Conservation (phyloP, 2,797 vertebrate species). For the Podarcis lilfordi region DNA sequence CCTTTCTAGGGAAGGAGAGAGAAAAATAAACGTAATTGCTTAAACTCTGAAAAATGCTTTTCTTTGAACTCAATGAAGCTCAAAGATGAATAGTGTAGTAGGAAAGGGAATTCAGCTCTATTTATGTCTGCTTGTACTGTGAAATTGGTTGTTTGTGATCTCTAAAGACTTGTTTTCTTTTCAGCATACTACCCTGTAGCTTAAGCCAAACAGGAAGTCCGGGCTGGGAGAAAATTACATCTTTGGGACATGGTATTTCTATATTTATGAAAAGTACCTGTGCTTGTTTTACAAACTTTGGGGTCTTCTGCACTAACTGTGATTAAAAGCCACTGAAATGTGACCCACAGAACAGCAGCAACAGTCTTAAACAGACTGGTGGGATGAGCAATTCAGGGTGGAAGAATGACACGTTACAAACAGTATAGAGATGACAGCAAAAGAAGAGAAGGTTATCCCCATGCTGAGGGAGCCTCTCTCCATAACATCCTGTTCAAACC, state of each 20-base stretch:
- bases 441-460: neutral
- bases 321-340: constrained; percentile 38
- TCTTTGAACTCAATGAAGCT: constrained; percentile 79
- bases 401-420: neutral
- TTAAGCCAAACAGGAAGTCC: constrained; percentile 57
- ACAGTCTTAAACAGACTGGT: neutral
- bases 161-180: constrained; percentile 71
- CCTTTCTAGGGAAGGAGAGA: constrained; percentile 70
- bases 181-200: constrained; percentile 47
- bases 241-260: constrained; percentile 26
- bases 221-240: constrained; percentile 43
- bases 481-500: neutral
- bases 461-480: neutral
- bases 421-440: neutral
- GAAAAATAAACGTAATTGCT: constrained; percentile 78
- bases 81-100: constrained; percentile 80
- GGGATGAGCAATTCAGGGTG: too few species aligned
- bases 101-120: constrained; percentile 79
- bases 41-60: constrained; percentile 79
- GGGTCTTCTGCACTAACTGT: constrained; percentile 27
- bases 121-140: constrained; percentile 78
- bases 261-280: constrained; percentile 38
- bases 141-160: constrained; percentile 79
- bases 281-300: constrained; percentile 29
- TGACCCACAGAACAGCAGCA: neutral